Percentiles rank a stretch among this genome's conserved stretches.
Conservation (phyloP, 2,888 invertebrate genomes). For the Linnaemya tessellans region DNA sequence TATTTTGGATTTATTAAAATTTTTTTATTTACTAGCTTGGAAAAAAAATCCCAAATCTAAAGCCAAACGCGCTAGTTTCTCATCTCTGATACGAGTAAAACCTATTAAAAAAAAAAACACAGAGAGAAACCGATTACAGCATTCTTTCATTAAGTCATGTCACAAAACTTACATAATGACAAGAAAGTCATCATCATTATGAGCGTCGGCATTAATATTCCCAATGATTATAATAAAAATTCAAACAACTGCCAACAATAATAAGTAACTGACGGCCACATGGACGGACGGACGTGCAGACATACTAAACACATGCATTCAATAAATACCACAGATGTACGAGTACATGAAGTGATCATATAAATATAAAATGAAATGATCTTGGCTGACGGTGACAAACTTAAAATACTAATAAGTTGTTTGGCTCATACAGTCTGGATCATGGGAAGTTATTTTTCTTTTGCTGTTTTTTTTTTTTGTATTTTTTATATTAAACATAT, state of each 20-base stretch:
- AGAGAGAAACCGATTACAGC: constrained; percentile 21
- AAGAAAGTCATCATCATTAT: constrained; percentile 29
- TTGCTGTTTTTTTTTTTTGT: neutral
- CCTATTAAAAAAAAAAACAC: neutral
- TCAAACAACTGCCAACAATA: constrained; percentile 8
- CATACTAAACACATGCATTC: constrained; percentile 20
- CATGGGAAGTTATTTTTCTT: neutral
- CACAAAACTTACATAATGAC: constrained; percentile 43
- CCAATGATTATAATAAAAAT: constrained; percentile 45
- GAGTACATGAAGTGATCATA: constrained; percentile 44
- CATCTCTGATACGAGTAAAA: neutral
- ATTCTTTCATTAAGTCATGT: constrained; percentile 30
- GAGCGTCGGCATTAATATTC: constrained; percentile 32
- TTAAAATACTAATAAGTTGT: constrained; percentile 61
- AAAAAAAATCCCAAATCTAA: too few species aligned
- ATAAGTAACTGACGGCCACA: constrained; percentile 1
- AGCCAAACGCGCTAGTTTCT: too few species aligned
- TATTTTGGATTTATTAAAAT: too few species aligned
- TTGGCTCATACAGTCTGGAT: constrained; percentile 16
- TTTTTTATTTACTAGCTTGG: too few species aligned
- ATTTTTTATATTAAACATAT: constrained; percentile 21
- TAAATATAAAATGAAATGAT: constrained; percentile 49
- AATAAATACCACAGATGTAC: constrained; percentile 56
- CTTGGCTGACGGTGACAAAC: constrained; percentile 59
- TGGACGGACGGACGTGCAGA: neutral